Evolutionary conservation across 1,140 invertebrate species (phyloP).

Genomic region (Zaprionus taronus): DNA sequence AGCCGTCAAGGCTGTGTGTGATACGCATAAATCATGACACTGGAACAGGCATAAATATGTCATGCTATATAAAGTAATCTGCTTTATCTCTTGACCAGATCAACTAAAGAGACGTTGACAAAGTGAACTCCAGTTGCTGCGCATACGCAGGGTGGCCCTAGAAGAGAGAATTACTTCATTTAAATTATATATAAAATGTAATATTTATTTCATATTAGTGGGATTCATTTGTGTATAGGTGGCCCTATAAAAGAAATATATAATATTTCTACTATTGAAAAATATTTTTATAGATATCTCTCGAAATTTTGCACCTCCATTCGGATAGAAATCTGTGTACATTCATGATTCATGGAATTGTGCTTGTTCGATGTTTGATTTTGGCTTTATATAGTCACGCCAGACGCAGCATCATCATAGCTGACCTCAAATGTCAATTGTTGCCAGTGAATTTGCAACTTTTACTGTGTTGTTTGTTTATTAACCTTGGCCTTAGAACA

Average conservation of each 20-base stretch:
- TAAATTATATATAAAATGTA: background rate
- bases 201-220: background rate
- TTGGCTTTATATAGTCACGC: conserved; percentile 75
- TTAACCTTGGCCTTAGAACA: conserved; percentile 73
- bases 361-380: conserved; percentile 20
- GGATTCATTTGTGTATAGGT: background rate
- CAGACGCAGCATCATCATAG: conserved; percentile 42
- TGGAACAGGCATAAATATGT: conserved; percentile 42
- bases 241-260: background rate
- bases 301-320: conserved; percentile 22
- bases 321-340: conserved; percentile 23
- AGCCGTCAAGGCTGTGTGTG: conserved; percentile 59
- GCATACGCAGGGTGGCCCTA: conserved; percentile 15
- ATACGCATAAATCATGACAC: conserved; percentile 63
- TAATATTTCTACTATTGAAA: background rate
- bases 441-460: conserved; percentile 37
- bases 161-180: background rate
- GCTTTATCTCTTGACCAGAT: conserved; percentile 42
- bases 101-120: conserved; percentile 24
- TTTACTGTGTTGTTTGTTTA: conserved; percentile 66
- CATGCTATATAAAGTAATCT: conserved; percentile 29
- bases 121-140: conserved; percentile 10
- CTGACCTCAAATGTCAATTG: conserved; percentile 73
- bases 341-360: conserved; percentile 33
- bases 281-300: background rate